phyloP scores from a whole-genome alignment of 2,888 invertebrate species.

The Sinotaia quadrata region DNA sequence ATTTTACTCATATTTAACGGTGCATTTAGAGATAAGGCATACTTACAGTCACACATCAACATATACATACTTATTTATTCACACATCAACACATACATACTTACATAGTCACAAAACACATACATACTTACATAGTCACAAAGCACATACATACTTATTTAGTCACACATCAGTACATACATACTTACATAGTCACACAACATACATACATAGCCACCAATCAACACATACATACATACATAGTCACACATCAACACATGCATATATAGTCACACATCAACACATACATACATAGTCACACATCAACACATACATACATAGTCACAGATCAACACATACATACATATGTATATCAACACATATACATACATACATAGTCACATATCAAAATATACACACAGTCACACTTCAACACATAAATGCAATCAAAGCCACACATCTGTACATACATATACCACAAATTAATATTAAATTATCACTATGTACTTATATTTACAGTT shows the following conservation, averaged over 20 bases:
- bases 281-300: slow-evolving; percentile 5
- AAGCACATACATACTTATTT: background rate
- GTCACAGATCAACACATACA: background rate
- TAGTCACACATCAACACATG: background rate
- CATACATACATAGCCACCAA: slow-evolving; percentile 3
- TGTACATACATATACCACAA: background rate
- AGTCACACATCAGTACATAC: background rate
- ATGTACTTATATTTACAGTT: no score
- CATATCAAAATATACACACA: background rate
- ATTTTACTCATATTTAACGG: no score
- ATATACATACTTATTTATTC: no score
- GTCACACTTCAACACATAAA: background rate
- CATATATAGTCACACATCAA: slow-evolving; percentile 1
- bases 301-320: slow-evolving; percentile 1
- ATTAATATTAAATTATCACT: no score
- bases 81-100: no score
- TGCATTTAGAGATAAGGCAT: no score
- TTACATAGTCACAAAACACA: no score
- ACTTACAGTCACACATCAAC: no score
- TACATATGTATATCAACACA: background rate
- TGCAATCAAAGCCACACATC: background rate
- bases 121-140: no score
- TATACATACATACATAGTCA: slow-evolving; percentile 8
- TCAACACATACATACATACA: background rate
- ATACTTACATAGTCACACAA: background rate